phyloP scores from a whole-genome alignment of 2,888 invertebrate species.

The Drosophila formosana region DNA sequence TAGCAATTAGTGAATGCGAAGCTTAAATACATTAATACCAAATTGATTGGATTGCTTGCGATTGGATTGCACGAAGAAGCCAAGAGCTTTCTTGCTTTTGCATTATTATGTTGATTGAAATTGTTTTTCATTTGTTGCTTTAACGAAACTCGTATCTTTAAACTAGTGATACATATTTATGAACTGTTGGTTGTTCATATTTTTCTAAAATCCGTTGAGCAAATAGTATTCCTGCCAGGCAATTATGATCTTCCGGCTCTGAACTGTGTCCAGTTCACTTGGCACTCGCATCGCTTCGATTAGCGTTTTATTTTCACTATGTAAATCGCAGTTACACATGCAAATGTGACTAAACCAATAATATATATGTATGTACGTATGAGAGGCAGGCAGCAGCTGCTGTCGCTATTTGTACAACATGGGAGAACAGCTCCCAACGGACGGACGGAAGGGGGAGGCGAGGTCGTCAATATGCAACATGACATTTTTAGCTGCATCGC shows the following conservation, averaged over 20 bases:
- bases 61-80: neutral
- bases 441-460: neutral
- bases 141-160: neutral
- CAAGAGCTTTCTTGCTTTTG: neutral
- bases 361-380: constrained; percentile 54
- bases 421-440: constrained; percentile 22
- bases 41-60: constrained; percentile 42
- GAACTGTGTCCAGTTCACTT: constrained; percentile 36
- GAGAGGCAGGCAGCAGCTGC: constrained; percentile 23
- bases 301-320: constrained; percentile 76
- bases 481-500: constrained; percentile 46
- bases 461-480: constrained; percentile 66
- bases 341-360: constrained; percentile 82
- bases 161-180: neutral
- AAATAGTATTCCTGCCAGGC: constrained; percentile 39
- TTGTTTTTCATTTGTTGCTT: constrained; percentile 12
- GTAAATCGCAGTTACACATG: constrained; percentile 79
- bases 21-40: constrained; percentile 42
- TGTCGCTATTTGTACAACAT: constrained; percentile 67
- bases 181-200: constrained; percentile 23
- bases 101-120: constrained; percentile 12
- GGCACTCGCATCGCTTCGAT: constrained; percentile 49
- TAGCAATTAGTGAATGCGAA: constrained; percentile 49
- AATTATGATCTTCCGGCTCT: constrained; percentile 55
- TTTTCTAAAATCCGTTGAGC: constrained; percentile 44